Evolutionary conservation across 2,113 vertebrate species (phyloP).

Genomic region (Noctilio leporinus): DNA sequence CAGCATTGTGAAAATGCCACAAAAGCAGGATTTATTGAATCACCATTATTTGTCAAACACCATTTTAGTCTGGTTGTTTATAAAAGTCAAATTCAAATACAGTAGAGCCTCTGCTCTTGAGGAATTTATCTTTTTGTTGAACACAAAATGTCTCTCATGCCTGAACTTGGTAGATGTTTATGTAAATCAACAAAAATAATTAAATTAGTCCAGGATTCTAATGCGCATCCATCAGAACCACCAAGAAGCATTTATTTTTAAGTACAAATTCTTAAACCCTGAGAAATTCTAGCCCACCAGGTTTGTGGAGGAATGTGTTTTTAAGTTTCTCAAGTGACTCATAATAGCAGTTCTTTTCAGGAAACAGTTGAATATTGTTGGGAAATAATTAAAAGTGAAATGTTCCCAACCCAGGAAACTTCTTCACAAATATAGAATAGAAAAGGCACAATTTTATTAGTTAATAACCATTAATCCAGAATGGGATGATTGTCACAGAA

Average conservation of each 20-base stretch:
- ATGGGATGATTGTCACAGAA: not conserved
- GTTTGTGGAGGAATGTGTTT: not conserved
- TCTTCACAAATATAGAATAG: not conserved
- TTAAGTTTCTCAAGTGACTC: not conserved
- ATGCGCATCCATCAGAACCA: not conserved
- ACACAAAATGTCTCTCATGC: not conserved
- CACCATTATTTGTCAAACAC: not conserved
- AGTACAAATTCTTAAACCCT: not conserved
- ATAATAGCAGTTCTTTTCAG: not conserved
- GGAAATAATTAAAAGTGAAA: constrained; percentile 4
- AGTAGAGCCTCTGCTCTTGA: not conserved
- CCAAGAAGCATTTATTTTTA: not conserved
- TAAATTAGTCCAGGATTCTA: not conserved
- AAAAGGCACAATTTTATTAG: not conserved
- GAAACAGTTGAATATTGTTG: not conserved
- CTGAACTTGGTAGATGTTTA: constrained; percentile 12
- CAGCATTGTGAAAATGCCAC: not conserved
- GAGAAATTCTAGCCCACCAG: not conserved
- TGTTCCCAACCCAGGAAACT: not conserved
- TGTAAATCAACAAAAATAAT: not conserved
- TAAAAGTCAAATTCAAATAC: not conserved
- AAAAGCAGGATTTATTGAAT: not conserved
- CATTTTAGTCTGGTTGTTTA: not conserved
- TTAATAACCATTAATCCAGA: not conserved
- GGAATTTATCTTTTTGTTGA: not conserved